Evolutionary conservation across 2,113 vertebrate genomes (phyloP), one percentile per base, ranked within the genome.

Genomic region (Himantopus leucocephalus): DNA sequence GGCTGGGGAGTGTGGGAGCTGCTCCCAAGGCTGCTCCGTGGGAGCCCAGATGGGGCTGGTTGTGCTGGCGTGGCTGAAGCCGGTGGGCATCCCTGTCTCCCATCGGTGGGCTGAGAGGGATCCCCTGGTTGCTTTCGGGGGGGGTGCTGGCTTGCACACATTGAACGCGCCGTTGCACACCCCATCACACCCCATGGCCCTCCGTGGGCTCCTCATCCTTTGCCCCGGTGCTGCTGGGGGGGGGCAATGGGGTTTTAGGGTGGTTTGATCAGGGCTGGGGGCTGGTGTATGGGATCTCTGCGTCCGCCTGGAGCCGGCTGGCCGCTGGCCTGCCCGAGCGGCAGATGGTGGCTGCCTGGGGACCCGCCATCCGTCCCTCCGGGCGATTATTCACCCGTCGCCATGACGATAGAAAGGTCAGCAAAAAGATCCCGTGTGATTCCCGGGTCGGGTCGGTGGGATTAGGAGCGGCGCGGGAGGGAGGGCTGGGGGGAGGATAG

Each of bases 331-430:
- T 81, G 92, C 85, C 84, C 6, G 18, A 96, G 95, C 14, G 3
- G 96, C 96, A 96, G 97, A 96, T 96, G 97, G 97, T 93, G 93
- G 76, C 96, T 96, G 96, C 96, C 95, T 97, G 76, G 95, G 97
- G 97, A 96, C 95, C 79, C 2, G 48, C 76, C 23, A 71, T 92
- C 93, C 85, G 1, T 78, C 88, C 94, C 96, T 96, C 88, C 0
- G 70, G 95, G 94, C 1, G 80, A 96, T 97, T 96, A 96, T 97
- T 97, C 93, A 86, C 91, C 80, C 93, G 94, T 97, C 96, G 12
- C 97, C 97, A 97, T 97, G 96, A 89, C 94, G 73, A 97, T 96
- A 21, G 93, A 94, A 96, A 96, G 97, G 97, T 97, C 96, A 97
- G 92, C 63, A 0, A 89, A 97, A 95, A 95, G 96, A 97, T 96